Evolutionary conservation across 2,888 invertebrate species (phyloP), one percentile per base, ranked within the genome.

Genomic region (Morpho helenor): DNA sequence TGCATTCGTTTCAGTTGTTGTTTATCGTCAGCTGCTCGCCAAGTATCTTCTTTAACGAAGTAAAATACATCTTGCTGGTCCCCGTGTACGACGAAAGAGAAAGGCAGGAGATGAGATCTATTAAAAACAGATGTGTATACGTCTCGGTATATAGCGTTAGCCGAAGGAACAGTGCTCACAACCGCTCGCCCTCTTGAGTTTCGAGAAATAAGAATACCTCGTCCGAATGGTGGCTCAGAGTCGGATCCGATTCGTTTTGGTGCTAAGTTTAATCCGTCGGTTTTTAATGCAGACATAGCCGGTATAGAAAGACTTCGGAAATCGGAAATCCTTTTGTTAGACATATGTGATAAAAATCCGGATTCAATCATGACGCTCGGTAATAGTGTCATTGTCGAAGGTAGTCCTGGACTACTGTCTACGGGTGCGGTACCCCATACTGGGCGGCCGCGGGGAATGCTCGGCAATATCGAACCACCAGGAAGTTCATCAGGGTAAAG

Each of bases 91-190:
- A 97, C 94, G 76, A 96, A 95, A 8, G 96, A 96, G 83, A 97
- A 96, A 44, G 97, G 96, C 70, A 98, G 87, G 72, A 97, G 92
- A 79, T 95, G 95, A 0, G 97, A 96, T 68, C 97, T 94, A 82
- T 97, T 97, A 82, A 98, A 97, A 6, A 98, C 97, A 0, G 97
- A 96, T 3, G 97, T 97, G 78, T 97, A 97, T 3, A 98, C 97
- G 80, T 98, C 97, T 42, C 96, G 92, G 82, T 97, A 96, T 67
- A 98, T 97, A 41, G 96, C 94, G 77, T 97, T 97, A 0, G 97
- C 97, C 1, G 96, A 95, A 0, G 97, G 96, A 8, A 97, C 97
- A 69, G 97, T 95, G 7, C 95, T 95, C 1, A 97, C 95, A 23
- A 96, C 94, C 42, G 97, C 96, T 71, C 95, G 94, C 7, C 95